Conservation (phyloP, 37 sponge, comb jelly and placozoan genomes). For the Corticium candelabrum region DNA sequence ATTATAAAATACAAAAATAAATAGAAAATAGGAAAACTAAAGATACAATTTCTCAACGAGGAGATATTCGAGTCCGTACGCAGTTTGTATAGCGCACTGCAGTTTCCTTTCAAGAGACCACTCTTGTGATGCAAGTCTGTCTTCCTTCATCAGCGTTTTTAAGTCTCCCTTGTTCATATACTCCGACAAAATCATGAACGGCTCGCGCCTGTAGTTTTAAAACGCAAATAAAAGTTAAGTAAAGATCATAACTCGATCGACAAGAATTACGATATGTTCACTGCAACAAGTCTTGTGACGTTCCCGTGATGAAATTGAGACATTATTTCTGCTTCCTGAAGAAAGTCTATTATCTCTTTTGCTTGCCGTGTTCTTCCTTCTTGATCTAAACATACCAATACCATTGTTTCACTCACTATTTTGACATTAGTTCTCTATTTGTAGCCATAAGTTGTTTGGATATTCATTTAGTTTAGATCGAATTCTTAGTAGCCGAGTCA, state of each 20-base stretch:
- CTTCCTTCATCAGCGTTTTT: conserved; percentile 59
- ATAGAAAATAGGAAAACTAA: too few species aligned
- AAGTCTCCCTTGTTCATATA: conserved; percentile 78
- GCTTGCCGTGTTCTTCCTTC: too few species aligned
- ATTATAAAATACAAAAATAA: not conserved
- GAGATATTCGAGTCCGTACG: conserved; percentile 31
- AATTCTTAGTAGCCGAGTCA: too few species aligned
- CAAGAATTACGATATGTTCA: conserved; percentile 71
- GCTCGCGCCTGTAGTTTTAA: conserved; percentile 39
- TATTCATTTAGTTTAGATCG: too few species aligned
- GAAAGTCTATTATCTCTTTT: conserved; percentile 41
- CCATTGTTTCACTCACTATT: too few species aligned
- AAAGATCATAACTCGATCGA: not conserved
- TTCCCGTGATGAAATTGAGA: conserved; percentile 50
- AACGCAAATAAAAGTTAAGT: not conserved
- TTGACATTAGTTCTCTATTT: too few species aligned
- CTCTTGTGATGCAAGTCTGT: conserved; percentile 21
- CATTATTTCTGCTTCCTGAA: conserved; percentile 80
- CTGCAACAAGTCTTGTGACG: conserved; percentile 59
- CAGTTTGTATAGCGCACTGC: conserved; percentile 50
- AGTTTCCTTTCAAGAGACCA: conserved; percentile 49
- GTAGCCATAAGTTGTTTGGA: too few species aligned
- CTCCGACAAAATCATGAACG: conserved; percentile 58
- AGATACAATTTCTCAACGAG: conserved; percentile 31
- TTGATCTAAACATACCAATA: too few species aligned